phyloP scores from a whole-genome alignment of 1,140 invertebrate species.

The Atta colombica region DNA sequence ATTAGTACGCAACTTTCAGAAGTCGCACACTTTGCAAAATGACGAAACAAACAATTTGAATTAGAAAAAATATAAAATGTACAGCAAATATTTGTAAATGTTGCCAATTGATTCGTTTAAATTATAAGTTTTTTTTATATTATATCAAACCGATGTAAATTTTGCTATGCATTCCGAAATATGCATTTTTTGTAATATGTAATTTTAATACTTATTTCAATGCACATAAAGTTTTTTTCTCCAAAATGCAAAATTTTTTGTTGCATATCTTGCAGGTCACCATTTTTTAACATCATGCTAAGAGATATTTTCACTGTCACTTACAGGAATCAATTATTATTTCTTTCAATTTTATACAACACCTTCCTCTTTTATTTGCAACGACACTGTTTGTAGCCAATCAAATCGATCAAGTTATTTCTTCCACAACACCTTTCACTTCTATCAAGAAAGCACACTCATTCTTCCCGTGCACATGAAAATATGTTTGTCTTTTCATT shows the following conservation, averaged over 20 bases:
- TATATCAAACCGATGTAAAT: neutral
- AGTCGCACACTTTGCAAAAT: neutral
- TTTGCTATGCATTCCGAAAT: neutral
- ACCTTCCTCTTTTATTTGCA: neutral
- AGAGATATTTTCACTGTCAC: slow-evolving; percentile 32
- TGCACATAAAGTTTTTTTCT: neutral
- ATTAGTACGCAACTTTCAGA: neutral
- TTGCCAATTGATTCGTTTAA: neutral
- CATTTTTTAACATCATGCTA: neutral
- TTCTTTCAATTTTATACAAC: neutral
- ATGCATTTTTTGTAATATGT: neutral
- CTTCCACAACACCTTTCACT: slow-evolving; percentile 20
- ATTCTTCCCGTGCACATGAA: neutral
- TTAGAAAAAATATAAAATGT: neutral
- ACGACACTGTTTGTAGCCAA: slow-evolving; percentile 6
- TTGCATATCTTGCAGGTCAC: neutral
- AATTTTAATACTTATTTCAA: neutral
- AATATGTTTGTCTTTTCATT: neutral
- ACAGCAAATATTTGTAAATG: neutral
- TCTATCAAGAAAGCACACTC: neutral
- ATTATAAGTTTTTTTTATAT: neutral
- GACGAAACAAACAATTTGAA: neutral
- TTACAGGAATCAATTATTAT: neutral
- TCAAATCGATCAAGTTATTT: neutral
- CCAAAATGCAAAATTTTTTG: neutral